Conservation (phyloP, 2,113 vertebrate species). For the Opisthocomus hoazin region DNA sequence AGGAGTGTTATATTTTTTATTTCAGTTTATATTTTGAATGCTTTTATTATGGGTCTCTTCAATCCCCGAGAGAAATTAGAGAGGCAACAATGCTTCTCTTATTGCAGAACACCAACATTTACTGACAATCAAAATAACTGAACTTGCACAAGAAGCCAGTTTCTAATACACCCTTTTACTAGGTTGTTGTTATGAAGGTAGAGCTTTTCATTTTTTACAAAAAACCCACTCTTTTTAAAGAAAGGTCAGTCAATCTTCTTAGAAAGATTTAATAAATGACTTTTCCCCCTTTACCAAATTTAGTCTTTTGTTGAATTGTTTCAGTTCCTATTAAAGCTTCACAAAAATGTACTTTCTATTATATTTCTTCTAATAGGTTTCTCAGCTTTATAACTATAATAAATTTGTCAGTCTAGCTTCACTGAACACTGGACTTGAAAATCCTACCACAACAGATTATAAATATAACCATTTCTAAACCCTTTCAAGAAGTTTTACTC, state of each 20-base stretch:
- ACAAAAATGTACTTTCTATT: constrained; percentile 55
- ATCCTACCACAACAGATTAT: constrained; percentile 57
- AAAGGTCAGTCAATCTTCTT: constrained; percentile 53
- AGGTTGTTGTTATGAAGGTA: not conserved
- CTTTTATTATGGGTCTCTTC: constrained; percentile 6
- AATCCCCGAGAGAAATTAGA: not conserved
- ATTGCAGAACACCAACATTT: constrained; percentile 7
- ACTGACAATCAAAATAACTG: constrained; percentile 22
- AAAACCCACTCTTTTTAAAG: not conserved
- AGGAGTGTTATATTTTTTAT: not conserved
- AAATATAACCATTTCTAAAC: constrained; percentile 57
- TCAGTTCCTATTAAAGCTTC: constrained; percentile 46
- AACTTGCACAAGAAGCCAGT: not conserved
- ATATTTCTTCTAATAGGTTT: constrained; percentile 57
- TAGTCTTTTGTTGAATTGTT: constrained; percentile 62
- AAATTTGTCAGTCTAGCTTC: constrained; percentile 63
- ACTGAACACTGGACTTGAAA: constrained; percentile 51
- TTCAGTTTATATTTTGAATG: constrained; percentile 10
- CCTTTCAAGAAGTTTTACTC: constrained; percentile 57
- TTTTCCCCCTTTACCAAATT: constrained; percentile 37
- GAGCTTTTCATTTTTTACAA: constrained; percentile 24
- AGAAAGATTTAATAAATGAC: constrained; percentile 53
- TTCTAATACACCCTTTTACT: constrained; percentile 36
- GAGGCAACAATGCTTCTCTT: not conserved
- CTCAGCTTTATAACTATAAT: constrained; percentile 59